Evolutionary conservation across 2,888 invertebrate species (phyloP).

Genomic region (Erebia ligea): DNA sequence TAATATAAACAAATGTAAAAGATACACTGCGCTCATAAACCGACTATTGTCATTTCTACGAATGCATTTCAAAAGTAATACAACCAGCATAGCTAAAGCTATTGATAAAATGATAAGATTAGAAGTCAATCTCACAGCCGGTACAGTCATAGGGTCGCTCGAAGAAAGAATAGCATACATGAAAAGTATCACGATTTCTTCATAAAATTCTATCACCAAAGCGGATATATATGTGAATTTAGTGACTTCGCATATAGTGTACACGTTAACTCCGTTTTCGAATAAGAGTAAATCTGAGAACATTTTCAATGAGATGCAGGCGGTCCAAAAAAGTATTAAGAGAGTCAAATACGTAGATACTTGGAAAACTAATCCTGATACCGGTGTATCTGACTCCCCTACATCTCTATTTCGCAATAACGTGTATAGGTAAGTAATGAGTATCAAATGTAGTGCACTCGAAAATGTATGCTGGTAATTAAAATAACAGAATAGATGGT

Average conservation of each 20-base stretch:
- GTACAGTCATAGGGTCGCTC: neutral
- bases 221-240: slow-evolving; percentile 27
- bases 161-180: neutral
- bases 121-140: slow-evolving; percentile 34
- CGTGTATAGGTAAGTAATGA: neutral
- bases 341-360: slow-evolving; percentile 18
- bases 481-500: slow-evolving; percentile 10
- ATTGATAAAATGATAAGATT: slow-evolving; percentile 32
- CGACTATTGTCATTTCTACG: slow-evolving; percentile 16
- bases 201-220: slow-evolving; percentile 30
- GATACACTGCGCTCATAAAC: slow-evolving; percentile 21
- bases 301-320: slow-evolving; percentile 35
- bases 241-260: slow-evolving; percentile 27
- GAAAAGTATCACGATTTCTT: slow-evolving; percentile 19
- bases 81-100: slow-evolving; percentile 21
- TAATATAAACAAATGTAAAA: slow-evolving; percentile 31
- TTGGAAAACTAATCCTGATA: neutral
- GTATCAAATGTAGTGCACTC: slow-evolving; percentile 17
- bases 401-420: neutral
- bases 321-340: slow-evolving; percentile 38
- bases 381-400: neutral
- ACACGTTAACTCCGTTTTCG: slow-evolving; percentile 30
- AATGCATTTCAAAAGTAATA: slow-evolving; percentile 20
- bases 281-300: slow-evolving; percentile 40
- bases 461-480: slow-evolving; percentile 24